These are phyloP conservation scores for Hemicordylus capensis DNA, from an alignment of 2,113 vertebrate genomes.

Conservation along the genomic window DNA sequence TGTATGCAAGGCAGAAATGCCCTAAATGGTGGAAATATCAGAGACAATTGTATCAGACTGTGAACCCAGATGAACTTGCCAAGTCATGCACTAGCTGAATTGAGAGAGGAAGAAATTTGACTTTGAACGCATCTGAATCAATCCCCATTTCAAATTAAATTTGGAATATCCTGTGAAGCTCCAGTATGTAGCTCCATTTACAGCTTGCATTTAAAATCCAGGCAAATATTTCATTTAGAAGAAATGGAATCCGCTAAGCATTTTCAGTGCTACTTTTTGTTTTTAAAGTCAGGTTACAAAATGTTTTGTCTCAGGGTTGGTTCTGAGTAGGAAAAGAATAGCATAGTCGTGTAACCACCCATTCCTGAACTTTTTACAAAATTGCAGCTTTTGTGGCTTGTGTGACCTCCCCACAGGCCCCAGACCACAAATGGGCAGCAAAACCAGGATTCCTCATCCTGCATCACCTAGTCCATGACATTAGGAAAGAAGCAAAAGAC, in stretches of 20 bases:
- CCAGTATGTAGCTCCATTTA: conserved; percentile 72
- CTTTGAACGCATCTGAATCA: conserved; percentile 79
- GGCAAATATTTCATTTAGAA: conserved; percentile 77
- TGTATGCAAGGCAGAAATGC: conserved; percentile 62
- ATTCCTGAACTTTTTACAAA: not conserved
- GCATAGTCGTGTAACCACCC: not conserved
- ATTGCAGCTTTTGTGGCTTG: not conserved
- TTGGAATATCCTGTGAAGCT: conserved; percentile 75
- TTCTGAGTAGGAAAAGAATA: not conserved
- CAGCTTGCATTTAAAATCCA: conserved; percentile 71
- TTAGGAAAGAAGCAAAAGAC: not conserved
- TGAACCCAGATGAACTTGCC: conserved; percentile 78
- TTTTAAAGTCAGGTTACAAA: conserved; percentile 74
- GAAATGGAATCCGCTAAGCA: conserved; percentile 73
- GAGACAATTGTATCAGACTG: conserved; percentile 61
- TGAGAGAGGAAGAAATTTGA: conserved; percentile 70
- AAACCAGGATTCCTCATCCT: not conserved
- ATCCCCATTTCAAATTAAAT: conserved; percentile 81
- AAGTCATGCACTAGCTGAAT: conserved; percentile 74
- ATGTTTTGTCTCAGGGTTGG: conserved; percentile 63
- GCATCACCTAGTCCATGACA: not conserved
- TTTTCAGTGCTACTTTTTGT: conserved; percentile 71
- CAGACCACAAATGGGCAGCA: too few species aligned
- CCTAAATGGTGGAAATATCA: conserved; percentile 69
- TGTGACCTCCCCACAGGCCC: not conserved